A percentile compares a stretch with the other conserved stretches of the same genome.
These are phyloP conservation scores for Alcis repandata DNA, from an alignment of 2,888 invertebrate genomes.

Conservation along the genomic window DNA sequence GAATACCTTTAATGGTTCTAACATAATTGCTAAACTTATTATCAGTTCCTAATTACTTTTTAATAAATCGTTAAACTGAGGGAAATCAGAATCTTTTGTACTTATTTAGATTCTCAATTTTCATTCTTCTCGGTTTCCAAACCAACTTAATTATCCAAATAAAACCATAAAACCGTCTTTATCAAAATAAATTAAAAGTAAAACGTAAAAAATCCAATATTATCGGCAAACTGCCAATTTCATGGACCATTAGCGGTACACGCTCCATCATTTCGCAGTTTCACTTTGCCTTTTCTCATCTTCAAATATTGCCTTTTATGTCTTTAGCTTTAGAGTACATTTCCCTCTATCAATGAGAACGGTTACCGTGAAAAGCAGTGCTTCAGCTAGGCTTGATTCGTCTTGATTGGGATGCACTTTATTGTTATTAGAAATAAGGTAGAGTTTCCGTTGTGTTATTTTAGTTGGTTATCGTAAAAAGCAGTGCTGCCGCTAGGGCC, in stretches of 20 bases:
- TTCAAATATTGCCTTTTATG: slow-evolving; percentile 11
- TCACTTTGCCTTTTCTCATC: slow-evolving; percentile 34
- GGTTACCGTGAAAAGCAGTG: slow-evolving; percentile 42
- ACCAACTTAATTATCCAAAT: slow-evolving; percentile 21
- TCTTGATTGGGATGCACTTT: slow-evolving; percentile 48
- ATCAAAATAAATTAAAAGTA: slow-evolving; percentile 56
- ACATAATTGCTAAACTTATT: too few species aligned
- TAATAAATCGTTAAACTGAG: too few species aligned
- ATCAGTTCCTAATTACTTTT: too few species aligned
- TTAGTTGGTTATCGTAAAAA: slow-evolving; percentile 42
- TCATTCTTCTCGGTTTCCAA: background rate
- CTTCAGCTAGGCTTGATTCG: slow-evolving; percentile 55
- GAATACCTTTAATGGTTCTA: too few species aligned
- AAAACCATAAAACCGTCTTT: slow-evolving; percentile 24
- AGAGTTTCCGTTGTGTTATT: slow-evolving; percentile 33
- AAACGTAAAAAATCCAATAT: slow-evolving; percentile 57
- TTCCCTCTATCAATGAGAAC: background rate
- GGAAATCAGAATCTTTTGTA: too few species aligned
- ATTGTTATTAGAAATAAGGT: slow-evolving; percentile 29
- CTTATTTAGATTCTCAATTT: background rate
- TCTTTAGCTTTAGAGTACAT: background rate
- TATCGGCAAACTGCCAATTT: slow-evolving; percentile 73
- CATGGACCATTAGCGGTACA: slow-evolving; percentile 72
- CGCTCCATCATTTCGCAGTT: slow-evolving; percentile 63
- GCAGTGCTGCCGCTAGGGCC: slow-evolving; percentile 46